Conservation (phyloP, 2,113 vertebrate species). For the Acinonyx jubatus region DNA sequence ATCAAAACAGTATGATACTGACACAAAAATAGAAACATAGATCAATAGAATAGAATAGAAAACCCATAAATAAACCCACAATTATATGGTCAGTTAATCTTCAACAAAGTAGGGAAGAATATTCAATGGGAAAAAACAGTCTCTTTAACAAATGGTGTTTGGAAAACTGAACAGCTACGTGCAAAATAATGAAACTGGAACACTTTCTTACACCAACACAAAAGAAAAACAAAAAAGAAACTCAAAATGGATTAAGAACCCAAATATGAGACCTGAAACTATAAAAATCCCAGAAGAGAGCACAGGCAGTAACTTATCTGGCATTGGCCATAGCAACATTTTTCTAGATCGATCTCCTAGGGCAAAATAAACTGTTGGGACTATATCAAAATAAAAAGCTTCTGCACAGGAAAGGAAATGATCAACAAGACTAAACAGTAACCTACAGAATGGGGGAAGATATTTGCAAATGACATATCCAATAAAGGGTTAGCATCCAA, state of each 20-base stretch:
- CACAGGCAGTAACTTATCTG: neutral
- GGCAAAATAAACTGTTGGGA: neutral
- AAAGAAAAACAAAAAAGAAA: neutral
- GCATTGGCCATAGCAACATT: neutral
- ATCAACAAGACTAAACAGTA: neutral
- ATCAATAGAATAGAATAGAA: neutral
- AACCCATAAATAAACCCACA: neutral
- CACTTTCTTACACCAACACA: neutral
- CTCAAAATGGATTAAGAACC: neutral
- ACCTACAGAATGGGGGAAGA: neutral
- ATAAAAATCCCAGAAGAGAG: neutral
- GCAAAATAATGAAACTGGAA: neutral
- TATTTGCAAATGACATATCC: neutral
- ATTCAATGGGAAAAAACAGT: neutral
- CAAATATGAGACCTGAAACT: neutral
- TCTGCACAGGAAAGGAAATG: neutral
- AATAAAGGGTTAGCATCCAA: neutral
- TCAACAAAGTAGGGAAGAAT: neutral
- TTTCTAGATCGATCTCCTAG: neutral
- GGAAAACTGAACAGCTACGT: neutral
- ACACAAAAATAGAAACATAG: neutral
- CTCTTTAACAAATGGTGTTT: neutral
- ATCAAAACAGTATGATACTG: neutral
- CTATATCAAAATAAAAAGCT: neutral
- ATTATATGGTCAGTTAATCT: neutral